Conservation (phyloP, 1,140 invertebrate genomes). For the Drosophila lowei region DNA sequence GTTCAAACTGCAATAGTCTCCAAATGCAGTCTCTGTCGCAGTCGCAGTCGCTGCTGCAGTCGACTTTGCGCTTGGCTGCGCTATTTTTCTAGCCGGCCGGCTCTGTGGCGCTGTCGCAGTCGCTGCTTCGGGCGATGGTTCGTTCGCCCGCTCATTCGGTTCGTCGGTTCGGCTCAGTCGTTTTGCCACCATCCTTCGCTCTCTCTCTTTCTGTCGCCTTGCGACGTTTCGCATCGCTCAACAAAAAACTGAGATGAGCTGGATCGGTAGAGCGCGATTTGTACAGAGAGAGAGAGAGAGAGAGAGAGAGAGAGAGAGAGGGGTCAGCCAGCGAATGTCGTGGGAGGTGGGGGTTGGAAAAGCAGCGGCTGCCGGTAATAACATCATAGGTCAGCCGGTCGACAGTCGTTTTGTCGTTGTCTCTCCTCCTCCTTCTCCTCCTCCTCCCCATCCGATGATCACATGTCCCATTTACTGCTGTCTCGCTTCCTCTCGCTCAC, state of each 20-base stretch:
- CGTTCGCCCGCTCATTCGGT: no score
- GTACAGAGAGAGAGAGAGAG: no score
- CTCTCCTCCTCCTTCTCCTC: neutral
- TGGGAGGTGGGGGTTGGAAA: neutral
- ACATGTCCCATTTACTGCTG: constrained; percentile 33
- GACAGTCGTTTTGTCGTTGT: constrained; percentile 17
- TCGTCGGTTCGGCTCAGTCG: neutral
- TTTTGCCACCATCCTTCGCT: constrained; percentile 12
- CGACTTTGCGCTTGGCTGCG: constrained; percentile 44
- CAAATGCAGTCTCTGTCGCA: constrained; percentile 46
- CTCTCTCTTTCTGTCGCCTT: constrained; percentile 9
- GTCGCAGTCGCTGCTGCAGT: constrained; percentile 40
- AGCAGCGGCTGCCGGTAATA: constrained; percentile 62
- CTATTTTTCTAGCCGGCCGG: constrained; percentile 64
- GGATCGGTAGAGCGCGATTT: neutral
- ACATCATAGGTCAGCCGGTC: constrained; percentile 72
- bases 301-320: neutral
- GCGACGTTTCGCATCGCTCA: constrained; percentile 58
- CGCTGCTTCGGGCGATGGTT: neutral
- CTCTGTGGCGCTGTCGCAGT: constrained; percentile 29
- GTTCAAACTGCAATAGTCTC: constrained; percentile 61
- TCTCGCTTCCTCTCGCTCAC: constrained; percentile 23
- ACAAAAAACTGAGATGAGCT: constrained; percentile 20
- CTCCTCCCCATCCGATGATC: constrained; percentile 12
- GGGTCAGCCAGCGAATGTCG: neutral